Evolutionary conservation across 1,140 invertebrate species (phyloP).

Genomic region (Cherax quadricarinatus): DNA sequence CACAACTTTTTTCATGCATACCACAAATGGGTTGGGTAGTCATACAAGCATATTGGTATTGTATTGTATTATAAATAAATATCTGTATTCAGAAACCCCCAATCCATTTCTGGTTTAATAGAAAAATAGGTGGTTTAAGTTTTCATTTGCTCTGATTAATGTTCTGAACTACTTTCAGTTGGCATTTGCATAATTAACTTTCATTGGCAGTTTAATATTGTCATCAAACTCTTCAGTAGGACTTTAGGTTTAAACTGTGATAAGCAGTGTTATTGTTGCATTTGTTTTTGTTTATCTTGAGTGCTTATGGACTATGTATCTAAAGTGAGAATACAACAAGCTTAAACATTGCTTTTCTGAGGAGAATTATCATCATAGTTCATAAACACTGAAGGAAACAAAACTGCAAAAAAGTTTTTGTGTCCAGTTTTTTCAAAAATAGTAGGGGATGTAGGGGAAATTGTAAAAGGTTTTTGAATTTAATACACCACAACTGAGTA

Average conservation of each 20-base stretch:
- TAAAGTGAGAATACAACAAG: neutral
- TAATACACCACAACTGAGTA: no score
- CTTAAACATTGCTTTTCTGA: slow-evolving; percentile 8
- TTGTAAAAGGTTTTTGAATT: no score
- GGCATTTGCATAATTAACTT: neutral
- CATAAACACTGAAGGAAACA: slow-evolving; percentile 20
- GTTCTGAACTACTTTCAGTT: slow-evolving; percentile 7
- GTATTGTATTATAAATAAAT: neutral
- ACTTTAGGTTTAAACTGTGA: slow-evolving; percentile 67
- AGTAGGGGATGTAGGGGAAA: no score
- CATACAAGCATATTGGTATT: neutral
- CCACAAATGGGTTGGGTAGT: neutral
- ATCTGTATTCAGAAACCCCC: neutral
- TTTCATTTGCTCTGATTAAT: slow-evolving; percentile 6
- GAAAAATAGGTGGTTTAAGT: neutral
- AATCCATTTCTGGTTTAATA: neutral
- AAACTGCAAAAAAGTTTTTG: slow-evolving; percentile 17
- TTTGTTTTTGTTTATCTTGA: slow-evolving; percentile 36
- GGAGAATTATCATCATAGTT: neutral
- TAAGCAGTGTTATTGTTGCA: slow-evolving; percentile 54
- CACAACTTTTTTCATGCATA: neutral
- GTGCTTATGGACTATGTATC: slow-evolving; percentile 19
- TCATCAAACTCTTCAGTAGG: slow-evolving; percentile 36
- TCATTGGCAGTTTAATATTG: neutral
- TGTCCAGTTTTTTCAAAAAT: no score